Conservation (phyloP, 2,797 vertebrate species). For the Myotis vivesi region DNA sequence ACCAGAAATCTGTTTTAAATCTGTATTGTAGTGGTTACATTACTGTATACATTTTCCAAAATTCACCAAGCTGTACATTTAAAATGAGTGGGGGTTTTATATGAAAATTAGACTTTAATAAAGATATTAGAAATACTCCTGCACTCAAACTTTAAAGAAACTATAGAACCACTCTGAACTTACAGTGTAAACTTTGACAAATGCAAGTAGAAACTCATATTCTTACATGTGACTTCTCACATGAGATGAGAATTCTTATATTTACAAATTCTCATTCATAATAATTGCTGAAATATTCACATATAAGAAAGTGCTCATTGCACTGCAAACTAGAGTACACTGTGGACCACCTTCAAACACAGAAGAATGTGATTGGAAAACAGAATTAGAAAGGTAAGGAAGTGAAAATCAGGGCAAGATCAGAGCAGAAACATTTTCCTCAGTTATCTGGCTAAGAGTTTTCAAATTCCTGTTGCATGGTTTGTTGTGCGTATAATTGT, state of each 20-base stretch:
- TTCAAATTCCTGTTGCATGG: neutral
- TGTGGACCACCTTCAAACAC: neutral
- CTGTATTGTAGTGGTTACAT: neutral
- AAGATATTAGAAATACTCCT: neutral
- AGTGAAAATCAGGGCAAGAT: neutral
- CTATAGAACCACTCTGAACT: neutral
- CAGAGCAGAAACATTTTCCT: neutral
- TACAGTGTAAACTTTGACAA: neutral
- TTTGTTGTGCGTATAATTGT: neutral
- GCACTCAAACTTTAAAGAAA: neutral
- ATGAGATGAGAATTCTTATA: neutral
- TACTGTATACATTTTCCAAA: neutral
- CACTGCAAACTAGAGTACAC: neutral
- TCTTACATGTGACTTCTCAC: neutral
- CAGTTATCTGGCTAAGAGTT: neutral
- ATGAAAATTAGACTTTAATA: slow-evolving; percentile 19
- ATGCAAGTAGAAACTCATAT: neutral
- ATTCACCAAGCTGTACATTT: neutral
- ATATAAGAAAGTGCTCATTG: neutral
- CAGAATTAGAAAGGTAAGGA: neutral
- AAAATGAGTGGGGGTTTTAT: neutral
- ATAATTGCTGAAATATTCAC: neutral
- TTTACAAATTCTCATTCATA: neutral
- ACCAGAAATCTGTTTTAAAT: neutral
- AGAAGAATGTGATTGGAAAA: neutral